phyloP scores from a whole-genome alignment of 2,113 vertebrate genomes.

The Cromileptes altivelis region DNA sequence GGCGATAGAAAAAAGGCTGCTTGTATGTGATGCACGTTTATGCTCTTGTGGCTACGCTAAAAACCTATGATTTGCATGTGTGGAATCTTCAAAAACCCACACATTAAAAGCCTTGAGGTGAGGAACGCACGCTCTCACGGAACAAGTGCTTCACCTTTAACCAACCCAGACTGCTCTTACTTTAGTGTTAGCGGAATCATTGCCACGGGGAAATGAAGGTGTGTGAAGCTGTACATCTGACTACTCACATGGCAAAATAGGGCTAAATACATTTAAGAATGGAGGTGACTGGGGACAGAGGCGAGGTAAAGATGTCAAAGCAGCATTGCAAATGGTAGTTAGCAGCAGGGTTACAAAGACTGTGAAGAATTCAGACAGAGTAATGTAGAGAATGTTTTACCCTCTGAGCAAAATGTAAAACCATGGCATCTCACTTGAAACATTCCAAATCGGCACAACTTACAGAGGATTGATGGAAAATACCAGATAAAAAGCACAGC shows the following conservation, averaged over 20 bases:
- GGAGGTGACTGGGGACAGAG: not conserved
- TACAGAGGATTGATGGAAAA: not conserved
- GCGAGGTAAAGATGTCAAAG: not conserved
- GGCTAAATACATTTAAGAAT: slow-evolving; percentile 15
- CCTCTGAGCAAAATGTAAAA: slow-evolving; percentile 7
- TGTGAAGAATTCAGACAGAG: not conserved
- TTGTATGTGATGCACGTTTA: slow-evolving; percentile 15
- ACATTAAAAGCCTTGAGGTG: slow-evolving; percentile 30
- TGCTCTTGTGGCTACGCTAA: slow-evolving; percentile 10
- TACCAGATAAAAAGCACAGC: not conserved
- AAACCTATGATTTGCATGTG: not conserved
- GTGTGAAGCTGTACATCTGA: slow-evolving; percentile 7
- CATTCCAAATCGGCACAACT: not conserved
- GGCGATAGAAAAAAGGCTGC: not conserved
- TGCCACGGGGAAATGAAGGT: slow-evolving; percentile 25
- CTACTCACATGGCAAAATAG: slow-evolving; percentile 24
- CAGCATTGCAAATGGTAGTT: slow-evolving; percentile 1
- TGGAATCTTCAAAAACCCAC: slow-evolving; percentile 30
- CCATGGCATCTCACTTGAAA: slow-evolving; percentile 15
- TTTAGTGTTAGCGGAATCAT: not conserved
- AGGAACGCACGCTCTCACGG: slow-evolving; percentile 17
- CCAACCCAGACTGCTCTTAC: slow-evolving; percentile 24
- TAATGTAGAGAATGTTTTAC: not conserved
- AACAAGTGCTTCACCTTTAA: slow-evolving; percentile 27
- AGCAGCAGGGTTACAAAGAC: slow-evolving; percentile 1